phyloP scores from a whole-genome alignment of 2,888 invertebrate genomes.

The Napeogenes inachia region DNA sequence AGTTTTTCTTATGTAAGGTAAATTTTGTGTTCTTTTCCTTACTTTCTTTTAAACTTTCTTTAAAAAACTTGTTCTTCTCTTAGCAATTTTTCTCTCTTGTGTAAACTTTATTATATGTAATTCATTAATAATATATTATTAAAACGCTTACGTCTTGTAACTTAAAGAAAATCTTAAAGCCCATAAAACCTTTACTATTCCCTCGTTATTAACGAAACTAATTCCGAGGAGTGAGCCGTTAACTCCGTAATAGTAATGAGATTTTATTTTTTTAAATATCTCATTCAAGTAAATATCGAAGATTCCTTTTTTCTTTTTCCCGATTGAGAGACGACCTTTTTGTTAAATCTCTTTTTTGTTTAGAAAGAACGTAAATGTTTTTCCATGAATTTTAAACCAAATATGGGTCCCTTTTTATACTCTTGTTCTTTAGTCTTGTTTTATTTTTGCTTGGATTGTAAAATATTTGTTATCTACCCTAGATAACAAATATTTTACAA shows the following conservation, averaged over 20 bases:
- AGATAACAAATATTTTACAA: too few species aligned
- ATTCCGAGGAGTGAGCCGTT: slow-evolving; percentile 57
- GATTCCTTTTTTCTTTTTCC: slow-evolving; percentile 23
- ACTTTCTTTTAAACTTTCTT: too few species aligned
- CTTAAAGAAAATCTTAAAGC: slow-evolving; percentile 28
- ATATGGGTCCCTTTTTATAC: too few species aligned
- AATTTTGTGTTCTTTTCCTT: too few species aligned
- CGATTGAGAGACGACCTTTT: slow-evolving; percentile 28
- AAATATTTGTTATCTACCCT: too few species aligned
- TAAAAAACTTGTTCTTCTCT: too few species aligned
- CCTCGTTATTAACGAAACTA: slow-evolving; percentile 53
- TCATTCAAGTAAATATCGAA: slow-evolving; percentile 23
- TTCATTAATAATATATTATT: background rate
- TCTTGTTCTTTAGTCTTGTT: too few species aligned
- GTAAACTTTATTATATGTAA: background rate
- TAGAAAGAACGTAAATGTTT: too few species aligned
- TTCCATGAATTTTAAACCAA: too few species aligned
- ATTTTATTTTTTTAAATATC: slow-evolving; percentile 39
- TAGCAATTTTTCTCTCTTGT: too few species aligned
- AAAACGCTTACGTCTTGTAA: slow-evolving; percentile 17
- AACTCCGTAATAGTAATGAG: slow-evolving; percentile 54
- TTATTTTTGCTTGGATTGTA: too few species aligned
- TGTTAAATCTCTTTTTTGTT: slow-evolving; percentile 9
- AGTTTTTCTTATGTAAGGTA: too few species aligned
- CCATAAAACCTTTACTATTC: slow-evolving; percentile 54